Base-by-base conservation (phyloP, 2,113 vertebrate species). In the Halcyon senegalensis region DNA sequence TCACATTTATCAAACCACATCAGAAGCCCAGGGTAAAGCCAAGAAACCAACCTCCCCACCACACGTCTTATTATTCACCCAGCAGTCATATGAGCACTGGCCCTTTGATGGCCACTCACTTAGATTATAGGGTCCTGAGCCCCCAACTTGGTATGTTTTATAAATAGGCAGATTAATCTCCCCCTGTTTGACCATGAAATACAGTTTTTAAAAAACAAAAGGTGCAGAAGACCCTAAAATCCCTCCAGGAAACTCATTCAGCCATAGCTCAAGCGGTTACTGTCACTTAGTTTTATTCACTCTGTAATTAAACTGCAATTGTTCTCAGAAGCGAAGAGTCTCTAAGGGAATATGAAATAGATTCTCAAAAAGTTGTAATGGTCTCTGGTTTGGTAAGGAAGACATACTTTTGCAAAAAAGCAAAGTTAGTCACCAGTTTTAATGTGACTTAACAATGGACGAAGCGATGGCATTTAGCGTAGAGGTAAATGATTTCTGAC, bases 1-100 rank as follows among this genome's bases (percentile, higher is more conserved):
- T 60, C 70, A 58, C 93, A 95, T 94, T 94, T 87, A 94, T 94
- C 96, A 96, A 89, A 73, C n/a, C 16, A 31, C 70, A 74, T 66
- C 62, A 70, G 69, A 70, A 86, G 55, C n/a, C 37, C 37, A 84
- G 53, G 13, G 30, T 44, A 89, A 89, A 90, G 66, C 46, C 58
- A 79, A 89, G 84, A 68, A 70, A 94, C 55, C 70, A 82, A 95
- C 72, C 35, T 5, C 13, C 19, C 50, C 25, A 8, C 9, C 23
- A 64, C 51, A 91, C 82, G 25, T n/a, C 72, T 73, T 93, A 85
- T 94, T 83, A 87, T 55, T 94, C 94, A 91, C 67, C 11, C 89
- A 96, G 81, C 46, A 13, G 80, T 66, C 5, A 13, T 24, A 55
- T 0, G 0, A 91, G 21, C 77, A 53, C 2, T 20, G 51, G 46